Conservation (phyloP, 2,113 vertebrate genomes). For the Mastomys natalensis region DNA sequence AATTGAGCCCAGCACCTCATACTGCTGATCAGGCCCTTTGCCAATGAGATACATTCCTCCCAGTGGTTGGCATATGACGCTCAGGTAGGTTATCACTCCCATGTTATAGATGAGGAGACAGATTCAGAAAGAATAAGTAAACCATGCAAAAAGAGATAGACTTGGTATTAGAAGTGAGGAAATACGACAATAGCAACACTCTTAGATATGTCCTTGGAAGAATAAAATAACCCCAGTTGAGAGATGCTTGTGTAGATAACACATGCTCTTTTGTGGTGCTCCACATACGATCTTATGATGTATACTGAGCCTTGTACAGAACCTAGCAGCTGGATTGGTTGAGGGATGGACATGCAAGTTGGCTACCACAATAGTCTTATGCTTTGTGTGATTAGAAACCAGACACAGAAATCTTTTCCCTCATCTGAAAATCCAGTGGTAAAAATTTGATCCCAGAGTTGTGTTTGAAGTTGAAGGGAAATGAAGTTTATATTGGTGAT, state of each 20-base stretch:
- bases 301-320: neutral
- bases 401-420: neutral
- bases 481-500: neutral
- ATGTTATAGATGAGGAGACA: conserved; percentile 22
- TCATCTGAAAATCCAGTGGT: neutral
- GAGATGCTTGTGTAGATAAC: neutral
- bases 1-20: neutral
- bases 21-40: neutral
- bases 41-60: neutral
- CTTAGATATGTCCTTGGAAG: neutral
- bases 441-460: neutral
- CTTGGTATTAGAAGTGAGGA: neutral
- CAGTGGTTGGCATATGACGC: neutral
- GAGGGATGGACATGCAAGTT: neutral
- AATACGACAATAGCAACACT: neutral
- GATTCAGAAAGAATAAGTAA: conserved; percentile 26
- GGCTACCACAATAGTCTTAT: neutral
- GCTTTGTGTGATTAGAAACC: neutral
- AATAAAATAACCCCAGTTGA: neutral
- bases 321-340: neutral
- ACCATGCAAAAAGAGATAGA: conserved; percentile 11
- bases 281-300: neutral
- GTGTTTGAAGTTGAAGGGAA: neutral
- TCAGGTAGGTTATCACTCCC: neutral
- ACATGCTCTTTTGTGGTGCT: neutral